phyloP scores from a whole-genome alignment of 2,888 invertebrate genomes.

The Brachypterus glaber region DNA sequence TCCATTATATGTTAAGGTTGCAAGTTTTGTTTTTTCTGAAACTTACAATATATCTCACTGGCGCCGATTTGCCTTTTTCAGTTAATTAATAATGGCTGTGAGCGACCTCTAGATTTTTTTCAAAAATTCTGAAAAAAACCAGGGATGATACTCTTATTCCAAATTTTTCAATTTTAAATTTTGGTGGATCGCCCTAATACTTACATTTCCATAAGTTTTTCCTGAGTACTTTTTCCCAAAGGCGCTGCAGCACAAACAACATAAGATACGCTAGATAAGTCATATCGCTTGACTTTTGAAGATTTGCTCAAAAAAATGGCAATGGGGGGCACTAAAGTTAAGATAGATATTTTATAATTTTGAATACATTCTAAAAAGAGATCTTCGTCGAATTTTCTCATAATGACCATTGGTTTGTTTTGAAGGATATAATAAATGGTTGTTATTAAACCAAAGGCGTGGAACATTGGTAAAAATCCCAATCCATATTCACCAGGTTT shows the following conservation, averaged over 20 bases:
- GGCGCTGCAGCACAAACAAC: conserved; percentile 75
- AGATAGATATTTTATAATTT: conserved; percentile 54
- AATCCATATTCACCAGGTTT: too few species aligned
- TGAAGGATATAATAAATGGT: conserved; percentile 21
- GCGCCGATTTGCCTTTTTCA: too few species aligned
- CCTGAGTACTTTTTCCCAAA: conserved; percentile 57
- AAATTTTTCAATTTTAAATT: too few species aligned
- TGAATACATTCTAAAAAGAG: conserved; percentile 60
- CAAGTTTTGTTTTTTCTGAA: too few species aligned
- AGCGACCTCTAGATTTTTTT: too few species aligned
- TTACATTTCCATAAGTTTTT: conserved; percentile 47
- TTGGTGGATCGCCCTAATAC: too few species aligned
- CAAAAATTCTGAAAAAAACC: too few species aligned
- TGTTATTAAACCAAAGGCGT: conserved; percentile 26
- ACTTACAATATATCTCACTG: too few species aligned
- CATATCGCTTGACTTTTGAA: conserved; percentile 64
- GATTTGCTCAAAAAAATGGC: conserved; percentile 73
- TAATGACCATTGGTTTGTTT: conserved; percentile 21
- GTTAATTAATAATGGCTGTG: too few species aligned
- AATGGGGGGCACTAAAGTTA: conserved; percentile 70
- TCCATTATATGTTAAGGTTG: too few species aligned
- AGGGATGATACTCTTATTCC: too few species aligned
- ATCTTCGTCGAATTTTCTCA: conserved; percentile 34
- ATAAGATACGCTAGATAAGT: conserved; percentile 58
- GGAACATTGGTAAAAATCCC: conserved; percentile 30